These are phyloP conservation scores for Ophiothrix spiculata DNA, from an alignment of 35 echinoderm and acorn worm species.

Conservation along the genomic window DNA sequence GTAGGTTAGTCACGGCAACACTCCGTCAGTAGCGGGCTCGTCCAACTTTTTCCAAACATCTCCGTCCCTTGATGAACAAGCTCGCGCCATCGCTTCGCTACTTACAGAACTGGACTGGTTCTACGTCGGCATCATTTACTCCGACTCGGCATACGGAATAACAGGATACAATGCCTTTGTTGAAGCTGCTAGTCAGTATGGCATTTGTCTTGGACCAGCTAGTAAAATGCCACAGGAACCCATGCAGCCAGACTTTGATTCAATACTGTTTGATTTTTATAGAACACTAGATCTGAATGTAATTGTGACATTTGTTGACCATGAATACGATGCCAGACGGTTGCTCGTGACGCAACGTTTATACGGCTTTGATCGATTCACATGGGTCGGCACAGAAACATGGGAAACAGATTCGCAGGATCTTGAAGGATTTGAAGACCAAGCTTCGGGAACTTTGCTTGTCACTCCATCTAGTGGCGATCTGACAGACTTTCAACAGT, in stretches of 20 bases:
- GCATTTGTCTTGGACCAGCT: constrained; percentile 24
- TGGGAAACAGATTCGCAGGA: neutral
- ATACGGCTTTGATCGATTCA: neutral
- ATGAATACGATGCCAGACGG: constrained; percentile 1
- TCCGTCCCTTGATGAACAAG: constrained; percentile 17
- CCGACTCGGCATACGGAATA: constrained; percentile 8
- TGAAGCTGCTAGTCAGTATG: neutral
- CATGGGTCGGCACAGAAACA: constrained; percentile 24
- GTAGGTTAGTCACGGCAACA: constrained; percentile 12
- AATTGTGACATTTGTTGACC: constrained; percentile 18
- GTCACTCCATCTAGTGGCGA: neutral
- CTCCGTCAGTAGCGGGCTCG: neutral
- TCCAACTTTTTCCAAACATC: constrained; percentile 24
- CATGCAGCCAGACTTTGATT: constrained; percentile 3
- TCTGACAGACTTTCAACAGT: constrained; percentile 17
- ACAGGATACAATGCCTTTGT: constrained; percentile 18
- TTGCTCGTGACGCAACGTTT: constrained; percentile 1
- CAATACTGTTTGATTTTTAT: neutral
- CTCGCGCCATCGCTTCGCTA: neutral
- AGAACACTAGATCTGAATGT: neutral
- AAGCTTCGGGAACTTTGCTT: constrained; percentile 4
- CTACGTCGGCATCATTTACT: constrained; percentile 36
- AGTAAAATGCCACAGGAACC: constrained; percentile 3
- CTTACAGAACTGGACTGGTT: constrained; percentile 17
- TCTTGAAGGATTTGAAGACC: neutral